Evolutionary conservation across 2,113 vertebrate genomes (phyloP), one percentile per base, ranked within the genome.

Genomic region (Rhagologus leucostigma): DNA sequence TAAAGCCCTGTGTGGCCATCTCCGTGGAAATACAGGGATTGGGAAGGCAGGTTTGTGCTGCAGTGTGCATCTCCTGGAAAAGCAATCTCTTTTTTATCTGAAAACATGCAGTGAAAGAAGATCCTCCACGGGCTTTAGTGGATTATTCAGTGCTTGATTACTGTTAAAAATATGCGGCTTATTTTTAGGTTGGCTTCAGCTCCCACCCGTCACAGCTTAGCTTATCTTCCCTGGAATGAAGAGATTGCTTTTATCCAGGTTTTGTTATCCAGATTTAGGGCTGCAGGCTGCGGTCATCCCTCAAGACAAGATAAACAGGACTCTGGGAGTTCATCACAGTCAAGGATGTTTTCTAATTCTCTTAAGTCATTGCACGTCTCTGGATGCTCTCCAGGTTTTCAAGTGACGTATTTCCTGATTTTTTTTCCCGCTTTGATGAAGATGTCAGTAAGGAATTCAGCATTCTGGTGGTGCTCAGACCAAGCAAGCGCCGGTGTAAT

Each of bases 111-210:
- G 32, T 59, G 77, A 77, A 85, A 86, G 73, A 89, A 87, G 76
- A 57, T 95, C 84, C 55, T 92, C 67, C 59, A 32, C 39, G 19
- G 59, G 23, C 80, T 57, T 91, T 55, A 87, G 73, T 81, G 84
- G 84, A 27, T 93, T 91, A 60, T 87, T 94, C 71, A n/a, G 33
- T 70, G 56, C 69, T 87, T 84, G 41, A 55, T 91, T 84, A 69
- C 68, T 74, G 71, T 91, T 94, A 83, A 92, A 94, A 94, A 80
- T 65, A 88, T 7, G 15, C 62, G 56, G 46, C 49, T 95, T 88
- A 80, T 69, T 95, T 93, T 88, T 85, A 89, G 46, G 37, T 63
- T 93, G 57, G 60, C 70, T 85, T 84, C 74, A 47, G 64, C 76
- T 94, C 69, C 64, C 27, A 65, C 44, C 67, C 68, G 6, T 91